A percentile compares a stretch with the other conserved stretches of the same genome.
These are phyloP conservation scores for Nephotettix cincticeps DNA, from an alignment of 1,140 invertebrate genomes.

Conservation along the genomic window DNA sequence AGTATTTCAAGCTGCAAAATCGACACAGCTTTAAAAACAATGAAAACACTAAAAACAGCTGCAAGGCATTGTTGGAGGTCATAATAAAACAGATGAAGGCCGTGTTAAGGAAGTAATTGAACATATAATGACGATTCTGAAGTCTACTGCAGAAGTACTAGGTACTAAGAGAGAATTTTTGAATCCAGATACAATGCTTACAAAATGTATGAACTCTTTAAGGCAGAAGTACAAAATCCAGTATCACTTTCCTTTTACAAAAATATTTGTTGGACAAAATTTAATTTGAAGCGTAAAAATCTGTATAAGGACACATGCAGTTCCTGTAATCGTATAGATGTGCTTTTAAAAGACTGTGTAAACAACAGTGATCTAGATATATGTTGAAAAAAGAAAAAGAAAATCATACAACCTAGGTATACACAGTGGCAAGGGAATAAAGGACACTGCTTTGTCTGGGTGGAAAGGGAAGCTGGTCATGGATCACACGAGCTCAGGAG, in stretches of 20 bases:
- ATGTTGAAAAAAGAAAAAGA: background rate
- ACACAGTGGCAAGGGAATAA: conserved; percentile 36
- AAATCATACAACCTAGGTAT: conserved; percentile 33
- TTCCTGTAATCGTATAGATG: background rate
- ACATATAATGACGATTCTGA: background rate
- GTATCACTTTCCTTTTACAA: background rate
- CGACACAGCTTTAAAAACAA: background rate
- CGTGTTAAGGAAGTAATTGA: background rate
- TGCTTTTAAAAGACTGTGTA: background rate
- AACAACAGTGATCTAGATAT: background rate
- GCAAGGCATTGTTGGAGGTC: background rate
- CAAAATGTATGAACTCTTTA: background rate
- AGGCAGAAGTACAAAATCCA: background rate
- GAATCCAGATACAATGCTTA: background rate
- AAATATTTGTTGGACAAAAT: background rate
- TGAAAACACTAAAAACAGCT: background rate
- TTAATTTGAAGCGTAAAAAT: background rate
- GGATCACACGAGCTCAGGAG: conserved; percentile 45
- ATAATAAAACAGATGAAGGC: background rate
- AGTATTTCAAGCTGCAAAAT: background rate
- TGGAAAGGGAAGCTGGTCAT: conserved; percentile 42
- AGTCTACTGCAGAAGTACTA: background rate
- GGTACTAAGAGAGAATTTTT: background rate
- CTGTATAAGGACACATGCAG: background rate
- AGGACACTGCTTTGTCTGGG: conserved; percentile 42